A percentile compares a stretch with the other conserved stretches of the same genome.
Conservation (phyloP, 2,113 vertebrate species). For the Protobothrops flavoviridis region DNA sequence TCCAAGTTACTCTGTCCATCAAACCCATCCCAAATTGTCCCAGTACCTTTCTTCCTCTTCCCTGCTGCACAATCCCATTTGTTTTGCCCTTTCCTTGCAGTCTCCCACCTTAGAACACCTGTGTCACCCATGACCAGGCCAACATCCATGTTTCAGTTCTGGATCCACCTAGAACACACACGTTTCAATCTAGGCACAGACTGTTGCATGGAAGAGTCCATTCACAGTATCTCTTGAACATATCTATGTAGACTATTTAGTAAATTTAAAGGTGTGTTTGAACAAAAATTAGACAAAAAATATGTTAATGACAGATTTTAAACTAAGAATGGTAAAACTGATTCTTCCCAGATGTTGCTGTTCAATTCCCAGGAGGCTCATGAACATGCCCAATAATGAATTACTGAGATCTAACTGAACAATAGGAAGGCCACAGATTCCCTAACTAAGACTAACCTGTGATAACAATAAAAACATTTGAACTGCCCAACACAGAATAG, state of each 20-base stretch:
- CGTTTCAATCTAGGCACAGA: neutral
- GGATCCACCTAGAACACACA: neutral
- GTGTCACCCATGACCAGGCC: neutral
- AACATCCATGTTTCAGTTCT: neutral
- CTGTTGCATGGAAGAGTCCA: neutral
- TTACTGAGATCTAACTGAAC: neutral
- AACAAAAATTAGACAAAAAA: neutral
- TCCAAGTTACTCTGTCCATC: neutral
- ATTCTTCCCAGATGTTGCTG: neutral
- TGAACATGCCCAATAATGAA: neutral
- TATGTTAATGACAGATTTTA: neutral
- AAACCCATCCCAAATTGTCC: neutral
- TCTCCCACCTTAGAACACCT: neutral
- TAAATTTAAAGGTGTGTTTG: neutral
- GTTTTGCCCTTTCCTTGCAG: neutral
- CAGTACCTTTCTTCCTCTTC: neutral
- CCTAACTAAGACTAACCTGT: neutral
- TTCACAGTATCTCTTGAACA: neutral
- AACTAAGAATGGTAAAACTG: neutral
- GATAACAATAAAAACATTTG: conserved; percentile 45
- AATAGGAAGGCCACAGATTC: neutral
- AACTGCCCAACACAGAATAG: conserved; percentile 39
- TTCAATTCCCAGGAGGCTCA: neutral
- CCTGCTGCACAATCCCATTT: neutral
- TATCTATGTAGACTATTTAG: neutral